Evolutionary conservation across 2,797 vertebrate genomes (phyloP).

Genomic region (Vipera ursinii): DNA sequence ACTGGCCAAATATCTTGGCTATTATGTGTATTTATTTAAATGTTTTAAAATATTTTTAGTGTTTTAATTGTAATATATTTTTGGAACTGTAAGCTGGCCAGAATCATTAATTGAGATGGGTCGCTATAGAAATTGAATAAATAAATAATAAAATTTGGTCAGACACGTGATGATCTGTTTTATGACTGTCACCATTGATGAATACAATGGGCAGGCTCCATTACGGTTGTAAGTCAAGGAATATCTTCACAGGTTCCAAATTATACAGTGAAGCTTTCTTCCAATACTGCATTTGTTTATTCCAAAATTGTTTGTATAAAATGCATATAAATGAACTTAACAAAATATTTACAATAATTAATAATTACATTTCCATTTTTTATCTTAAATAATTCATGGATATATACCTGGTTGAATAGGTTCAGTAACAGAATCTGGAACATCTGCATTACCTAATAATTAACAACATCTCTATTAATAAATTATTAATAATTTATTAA

Average conservation of each 20-base stretch:
- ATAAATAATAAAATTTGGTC: neutral
- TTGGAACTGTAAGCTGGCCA: neutral
- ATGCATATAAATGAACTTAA: neutral
- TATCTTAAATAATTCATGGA: neutral
- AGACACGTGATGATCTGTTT: neutral
- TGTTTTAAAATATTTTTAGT: neutral
- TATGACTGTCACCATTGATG: neutral
- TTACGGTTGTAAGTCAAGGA: neutral
- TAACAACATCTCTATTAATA: conserved; percentile 16
- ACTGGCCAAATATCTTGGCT: neutral
- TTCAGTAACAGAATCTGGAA: conserved; percentile 57
- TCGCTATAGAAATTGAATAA: neutral
- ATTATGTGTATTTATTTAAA: neutral
- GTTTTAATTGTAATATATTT: neutral
- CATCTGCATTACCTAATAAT: conserved; percentile 61
- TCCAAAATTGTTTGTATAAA: neutral
- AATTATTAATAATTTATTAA: neutral
- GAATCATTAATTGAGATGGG: neutral
- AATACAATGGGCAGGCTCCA: neutral
- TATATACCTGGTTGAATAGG: conserved; percentile 59
- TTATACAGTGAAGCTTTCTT: neutral
- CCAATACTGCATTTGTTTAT: neutral
- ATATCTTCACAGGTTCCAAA: neutral
- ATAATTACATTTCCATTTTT: neutral
- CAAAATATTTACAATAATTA: neutral